A percentile compares a stretch with the other conserved stretches of the same genome.
Evolutionary conservation across 30 jellyfish, hydroid and myxozoan species (phyloP).

Genomic region (Rhopilema esculentum): DNA sequence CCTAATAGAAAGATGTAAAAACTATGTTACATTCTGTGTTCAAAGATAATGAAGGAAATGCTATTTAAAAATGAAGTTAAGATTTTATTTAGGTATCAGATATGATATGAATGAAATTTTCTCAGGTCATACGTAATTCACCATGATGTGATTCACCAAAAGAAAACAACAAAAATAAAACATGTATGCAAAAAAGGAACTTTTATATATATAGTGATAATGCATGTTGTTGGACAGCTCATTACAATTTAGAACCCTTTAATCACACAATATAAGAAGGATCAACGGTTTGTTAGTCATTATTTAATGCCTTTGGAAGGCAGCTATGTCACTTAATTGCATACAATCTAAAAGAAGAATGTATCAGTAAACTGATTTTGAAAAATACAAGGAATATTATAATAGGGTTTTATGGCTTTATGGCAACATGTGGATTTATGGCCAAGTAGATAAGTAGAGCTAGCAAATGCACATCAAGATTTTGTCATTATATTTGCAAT

Average conservation of each 20-base stretch:
- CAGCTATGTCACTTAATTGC: neutral
- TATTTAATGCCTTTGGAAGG: conserved; percentile 24
- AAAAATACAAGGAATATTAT: neutral
- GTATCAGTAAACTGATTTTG: neutral
- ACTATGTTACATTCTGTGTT: too few species aligned
- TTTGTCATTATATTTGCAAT: neutral
- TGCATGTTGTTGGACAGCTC: conserved; percentile 34
- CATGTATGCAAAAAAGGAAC: neutral
- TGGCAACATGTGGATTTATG: too few species aligned
- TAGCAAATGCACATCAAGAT: neutral
- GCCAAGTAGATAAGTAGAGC: too few species aligned
- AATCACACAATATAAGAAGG: conserved; percentile 33
- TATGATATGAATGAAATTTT: too few species aligned
- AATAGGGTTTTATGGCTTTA: too few species aligned
- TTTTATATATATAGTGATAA: neutral
- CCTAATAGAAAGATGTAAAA: too few species aligned
- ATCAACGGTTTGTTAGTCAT: conserved; percentile 15
- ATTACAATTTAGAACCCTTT: conserved; percentile 28
- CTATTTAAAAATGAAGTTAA: too few species aligned
- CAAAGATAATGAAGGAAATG: too few species aligned
- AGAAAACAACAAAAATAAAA: neutral
- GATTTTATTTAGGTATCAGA: too few species aligned
- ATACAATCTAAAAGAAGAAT: neutral
- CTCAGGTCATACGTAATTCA: too few species aligned
- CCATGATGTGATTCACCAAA: too few species aligned